phyloP scores from a whole-genome alignment of 53 echinoderm and acorn worm genomes.

The Antedon mediterranea region DNA sequence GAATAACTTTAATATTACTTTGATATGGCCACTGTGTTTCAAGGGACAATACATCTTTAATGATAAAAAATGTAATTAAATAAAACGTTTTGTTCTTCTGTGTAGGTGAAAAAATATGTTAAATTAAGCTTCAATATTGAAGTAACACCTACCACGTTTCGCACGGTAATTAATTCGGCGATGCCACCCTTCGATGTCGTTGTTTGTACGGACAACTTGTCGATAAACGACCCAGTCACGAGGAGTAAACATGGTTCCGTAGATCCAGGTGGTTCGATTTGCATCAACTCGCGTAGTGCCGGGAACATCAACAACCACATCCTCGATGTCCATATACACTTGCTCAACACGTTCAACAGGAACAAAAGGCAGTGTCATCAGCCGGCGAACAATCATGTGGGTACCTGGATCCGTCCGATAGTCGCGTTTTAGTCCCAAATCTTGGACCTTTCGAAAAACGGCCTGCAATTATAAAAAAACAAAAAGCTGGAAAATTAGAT shows the following conservation, averaged over 20 bases:
- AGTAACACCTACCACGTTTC: not conserved
- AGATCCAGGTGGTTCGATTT: not conserved
- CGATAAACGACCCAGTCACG: not conserved
- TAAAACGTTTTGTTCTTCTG: too few species aligned
- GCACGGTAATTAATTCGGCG: not conserved
- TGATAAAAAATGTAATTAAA: too few species aligned
- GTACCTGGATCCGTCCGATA: not conserved
- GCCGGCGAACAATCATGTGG: too few species aligned
- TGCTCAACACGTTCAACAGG: not conserved
- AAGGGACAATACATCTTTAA: too few species aligned
- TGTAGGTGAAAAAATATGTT: too few species aligned
- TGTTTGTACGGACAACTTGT: not conserved
- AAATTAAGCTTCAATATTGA: too few species aligned
- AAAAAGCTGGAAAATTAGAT: not conserved
- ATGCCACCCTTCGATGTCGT: not conserved
- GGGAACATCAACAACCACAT: not conserved
- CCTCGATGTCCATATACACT: not conserved
- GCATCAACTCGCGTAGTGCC: not conserved
- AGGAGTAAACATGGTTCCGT: not conserved
- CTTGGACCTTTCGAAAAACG: constrained; percentile 21
- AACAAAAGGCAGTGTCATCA: not conserved
- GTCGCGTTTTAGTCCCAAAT: constrained; percentile 24
- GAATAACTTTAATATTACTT: too few species aligned
- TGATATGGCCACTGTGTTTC: too few species aligned
- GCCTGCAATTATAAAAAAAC: constrained; percentile 3